Percentiles rank a stretch among this genome's conserved stretches.
Evolutionary conservation across 2,113 vertebrate species (phyloP).

Genomic region (Laticauda laticaudata): DNA sequence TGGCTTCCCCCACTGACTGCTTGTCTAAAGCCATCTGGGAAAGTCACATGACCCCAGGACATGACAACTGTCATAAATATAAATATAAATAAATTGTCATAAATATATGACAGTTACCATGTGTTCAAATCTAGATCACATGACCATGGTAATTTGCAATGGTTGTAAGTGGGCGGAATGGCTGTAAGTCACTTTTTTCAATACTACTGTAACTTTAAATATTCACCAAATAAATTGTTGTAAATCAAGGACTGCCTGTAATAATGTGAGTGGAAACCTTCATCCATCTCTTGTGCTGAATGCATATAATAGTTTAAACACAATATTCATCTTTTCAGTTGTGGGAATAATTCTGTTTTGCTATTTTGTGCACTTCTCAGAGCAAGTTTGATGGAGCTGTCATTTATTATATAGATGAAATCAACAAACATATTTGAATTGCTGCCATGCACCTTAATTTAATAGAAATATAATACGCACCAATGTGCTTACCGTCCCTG

Average conservation of each 20-base stretch:
- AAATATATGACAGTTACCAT: neutral
- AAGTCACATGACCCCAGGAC: neutral
- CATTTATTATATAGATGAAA: neutral
- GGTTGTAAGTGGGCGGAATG: neutral
- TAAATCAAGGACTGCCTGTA: neutral
- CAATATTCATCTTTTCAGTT: neutral
- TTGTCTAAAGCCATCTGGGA: neutral
- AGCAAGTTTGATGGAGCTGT: neutral
- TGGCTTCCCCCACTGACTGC: neutral
- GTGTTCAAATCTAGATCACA: neutral
- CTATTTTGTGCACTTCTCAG: neutral
- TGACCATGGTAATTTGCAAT: neutral
- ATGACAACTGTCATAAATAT: too few relatives aligned
- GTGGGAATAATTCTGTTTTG: neutral
- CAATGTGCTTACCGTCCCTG: too few relatives aligned
- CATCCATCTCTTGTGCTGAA: neutral
- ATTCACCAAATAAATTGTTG: neutral
- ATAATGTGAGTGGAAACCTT: neutral
- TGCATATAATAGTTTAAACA: neutral
- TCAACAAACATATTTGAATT: neutral
- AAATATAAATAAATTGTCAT: neutral
- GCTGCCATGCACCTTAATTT: neutral
- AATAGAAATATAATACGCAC: neutral
- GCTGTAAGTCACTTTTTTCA: neutral
- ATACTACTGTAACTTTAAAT: neutral